Conservation (phyloP, 2,113 vertebrate genomes). For the Pogonocichla stellata region DNA sequence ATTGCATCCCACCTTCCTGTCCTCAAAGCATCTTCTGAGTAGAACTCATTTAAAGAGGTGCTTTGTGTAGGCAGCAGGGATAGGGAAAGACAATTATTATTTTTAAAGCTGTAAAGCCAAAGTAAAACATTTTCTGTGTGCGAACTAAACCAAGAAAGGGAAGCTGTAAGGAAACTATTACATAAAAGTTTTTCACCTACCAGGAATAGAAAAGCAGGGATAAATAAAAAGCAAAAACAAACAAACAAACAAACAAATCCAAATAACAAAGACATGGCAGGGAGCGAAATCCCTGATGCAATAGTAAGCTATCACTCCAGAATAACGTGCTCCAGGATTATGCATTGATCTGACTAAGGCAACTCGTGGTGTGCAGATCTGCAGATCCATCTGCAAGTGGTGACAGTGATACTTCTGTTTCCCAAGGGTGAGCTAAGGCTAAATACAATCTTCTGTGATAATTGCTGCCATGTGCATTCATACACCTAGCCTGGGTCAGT, state of each 20-base stretch:
- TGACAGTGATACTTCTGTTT: background rate
- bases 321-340: background rate
- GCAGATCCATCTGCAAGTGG: conserved; percentile 14
- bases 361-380: background rate
- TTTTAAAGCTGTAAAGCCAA: background rate
- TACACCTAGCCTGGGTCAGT: background rate
- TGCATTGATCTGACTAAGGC: background rate
- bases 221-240: background rate
- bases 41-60: background rate
- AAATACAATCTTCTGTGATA: background rate
- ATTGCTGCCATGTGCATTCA: background rate
- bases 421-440: conserved; percentile 4
- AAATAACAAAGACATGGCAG: background rate
- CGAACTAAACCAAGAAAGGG: background rate
- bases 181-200: background rate
- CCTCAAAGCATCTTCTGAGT: background rate
- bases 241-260: background rate
- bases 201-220: background rate
- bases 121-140: fast-evolving
- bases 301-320: background rate
- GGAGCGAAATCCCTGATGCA: background rate
- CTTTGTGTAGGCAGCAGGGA: background rate
- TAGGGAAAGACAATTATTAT: background rate
- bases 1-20: background rate
- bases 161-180: background rate